Conservation (phyloP, 1,140 invertebrate species). For the Bombus vancouverensis region DNA sequence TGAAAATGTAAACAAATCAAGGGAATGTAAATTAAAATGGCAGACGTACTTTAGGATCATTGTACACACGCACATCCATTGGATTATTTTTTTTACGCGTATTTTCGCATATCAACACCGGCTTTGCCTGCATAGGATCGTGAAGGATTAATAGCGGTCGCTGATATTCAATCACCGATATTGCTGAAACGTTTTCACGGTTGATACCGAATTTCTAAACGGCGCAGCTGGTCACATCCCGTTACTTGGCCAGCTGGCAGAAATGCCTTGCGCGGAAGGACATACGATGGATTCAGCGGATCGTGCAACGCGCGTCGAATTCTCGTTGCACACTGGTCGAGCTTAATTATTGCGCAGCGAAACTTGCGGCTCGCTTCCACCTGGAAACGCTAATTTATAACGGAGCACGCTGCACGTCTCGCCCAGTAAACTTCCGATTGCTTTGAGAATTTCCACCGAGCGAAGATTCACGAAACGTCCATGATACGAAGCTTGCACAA, state of each 20-base stretch:
- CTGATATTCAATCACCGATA: neutral
- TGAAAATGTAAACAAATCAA: neutral
- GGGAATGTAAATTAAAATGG: neutral
- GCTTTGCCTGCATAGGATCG: neutral
- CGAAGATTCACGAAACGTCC: neutral
- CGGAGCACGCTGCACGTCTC: neutral
- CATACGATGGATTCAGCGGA: neutral
- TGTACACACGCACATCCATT: neutral
- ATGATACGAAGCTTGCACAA: neutral
- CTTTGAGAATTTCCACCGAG: neutral
- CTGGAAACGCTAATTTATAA: constrained; percentile 12
- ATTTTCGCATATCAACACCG: neutral
- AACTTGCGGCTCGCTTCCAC: neutral
- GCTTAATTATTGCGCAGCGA: neutral
- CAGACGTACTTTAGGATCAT: neutral
- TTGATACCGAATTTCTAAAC: neutral
- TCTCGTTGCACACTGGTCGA: neutral
- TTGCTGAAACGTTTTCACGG: constrained; percentile 8
- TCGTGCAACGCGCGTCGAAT: neutral
- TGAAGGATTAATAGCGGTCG: neutral
- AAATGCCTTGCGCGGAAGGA: neutral
- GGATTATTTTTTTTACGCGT: neutral
- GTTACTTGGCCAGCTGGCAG: neutral
- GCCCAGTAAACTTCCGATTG: neutral
- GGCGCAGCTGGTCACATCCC: neutral